Evolutionary conservation across 1,140 invertebrate genomes (phyloP).

Genomic region (Centruroides vittatus): DNA sequence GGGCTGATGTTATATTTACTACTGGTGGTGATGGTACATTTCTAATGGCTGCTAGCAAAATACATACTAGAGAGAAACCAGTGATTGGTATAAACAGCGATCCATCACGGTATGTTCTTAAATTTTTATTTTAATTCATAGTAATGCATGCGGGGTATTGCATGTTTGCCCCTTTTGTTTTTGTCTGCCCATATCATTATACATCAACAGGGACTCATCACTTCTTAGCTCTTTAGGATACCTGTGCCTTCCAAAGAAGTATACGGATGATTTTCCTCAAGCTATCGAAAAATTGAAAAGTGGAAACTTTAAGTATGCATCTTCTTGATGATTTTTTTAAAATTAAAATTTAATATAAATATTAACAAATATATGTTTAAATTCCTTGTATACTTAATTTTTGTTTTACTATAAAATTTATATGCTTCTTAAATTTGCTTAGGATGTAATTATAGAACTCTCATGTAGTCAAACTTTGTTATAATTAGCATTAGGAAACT

Average conservation of each 20-base stretch:
- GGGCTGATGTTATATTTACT: conserved; percentile 89
- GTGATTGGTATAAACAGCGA: conserved; percentile 98
- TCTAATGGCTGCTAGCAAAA: conserved; percentile 76
- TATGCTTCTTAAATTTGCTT: too few species aligned
- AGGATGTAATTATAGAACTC: too few species aligned
- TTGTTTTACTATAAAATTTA: too few species aligned
- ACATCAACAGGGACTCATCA: background rate
- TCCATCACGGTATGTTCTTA: conserved; percentile 42
- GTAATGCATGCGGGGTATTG: background rate
- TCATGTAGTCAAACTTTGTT: too few species aligned
- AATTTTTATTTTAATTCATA: background rate
- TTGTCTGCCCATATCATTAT: background rate
- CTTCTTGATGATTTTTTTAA: too few species aligned
- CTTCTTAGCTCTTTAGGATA: conserved; percentile 67
- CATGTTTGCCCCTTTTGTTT: too few species aligned
- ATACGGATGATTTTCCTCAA: conserved; percentile 48
- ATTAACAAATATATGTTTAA: too few species aligned
- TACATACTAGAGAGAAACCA: conserved; percentile 56
- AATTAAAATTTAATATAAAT: too few species aligned
- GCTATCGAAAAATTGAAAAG: conserved; percentile 49
- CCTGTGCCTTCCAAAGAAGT: conserved; percentile 70
- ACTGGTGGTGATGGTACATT: conserved; percentile 98
- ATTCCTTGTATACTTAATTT: too few species aligned
- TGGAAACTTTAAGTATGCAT: conserved; percentile 39
- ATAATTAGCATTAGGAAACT: too few species aligned